Conservation (phyloP, 2,888 invertebrate species). For the Acanthosepion pharaonis region DNA sequence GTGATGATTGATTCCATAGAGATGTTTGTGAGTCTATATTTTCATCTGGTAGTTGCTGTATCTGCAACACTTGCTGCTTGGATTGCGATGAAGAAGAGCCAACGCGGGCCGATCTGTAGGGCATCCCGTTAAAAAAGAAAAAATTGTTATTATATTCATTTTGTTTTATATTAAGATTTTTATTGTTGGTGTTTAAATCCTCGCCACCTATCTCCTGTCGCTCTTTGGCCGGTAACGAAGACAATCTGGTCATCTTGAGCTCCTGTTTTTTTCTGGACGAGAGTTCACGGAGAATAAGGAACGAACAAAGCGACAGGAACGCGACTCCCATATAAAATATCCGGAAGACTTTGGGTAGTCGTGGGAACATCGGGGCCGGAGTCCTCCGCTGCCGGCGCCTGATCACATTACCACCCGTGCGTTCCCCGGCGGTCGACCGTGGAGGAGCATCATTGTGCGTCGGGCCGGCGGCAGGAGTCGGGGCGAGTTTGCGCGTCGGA, state of each 20-base stretch:
- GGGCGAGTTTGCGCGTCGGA: neutral
- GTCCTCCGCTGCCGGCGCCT: neutral
- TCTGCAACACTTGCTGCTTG: no score
- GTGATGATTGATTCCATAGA: neutral
- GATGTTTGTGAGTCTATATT: neutral
- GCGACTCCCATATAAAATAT: slow-evolving; percentile 42
- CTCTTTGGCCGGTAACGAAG: neutral
- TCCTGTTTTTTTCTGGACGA: neutral
- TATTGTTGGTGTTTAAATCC: neutral
- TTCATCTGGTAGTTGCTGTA: neutral
- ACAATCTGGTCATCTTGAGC: neutral
- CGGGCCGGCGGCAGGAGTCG: slow-evolving; percentile 36
- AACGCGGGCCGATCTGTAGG: neutral
- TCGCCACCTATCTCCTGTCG: neutral
- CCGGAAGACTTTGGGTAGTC: slow-evolving; percentile 42
- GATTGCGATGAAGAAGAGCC: neutral
- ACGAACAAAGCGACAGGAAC: slow-evolving; percentile 37
- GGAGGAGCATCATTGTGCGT: slow-evolving; percentile 7
- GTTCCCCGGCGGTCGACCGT: slow-evolving; percentile 12
- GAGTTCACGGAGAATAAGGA: slow-evolving; percentile 4
- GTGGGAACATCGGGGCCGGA: slow-evolving; percentile 46
- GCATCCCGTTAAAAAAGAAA: neutral
- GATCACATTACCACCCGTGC: slow-evolving; percentile 10
- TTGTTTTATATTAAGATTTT: neutral
- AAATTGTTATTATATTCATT: neutral